A percentile compares a stretch with the other conserved stretches of the same genome.
Evolutionary conservation across 1,140 invertebrate species (phyloP).

Genomic region (Drosophila nasuta): DNA sequence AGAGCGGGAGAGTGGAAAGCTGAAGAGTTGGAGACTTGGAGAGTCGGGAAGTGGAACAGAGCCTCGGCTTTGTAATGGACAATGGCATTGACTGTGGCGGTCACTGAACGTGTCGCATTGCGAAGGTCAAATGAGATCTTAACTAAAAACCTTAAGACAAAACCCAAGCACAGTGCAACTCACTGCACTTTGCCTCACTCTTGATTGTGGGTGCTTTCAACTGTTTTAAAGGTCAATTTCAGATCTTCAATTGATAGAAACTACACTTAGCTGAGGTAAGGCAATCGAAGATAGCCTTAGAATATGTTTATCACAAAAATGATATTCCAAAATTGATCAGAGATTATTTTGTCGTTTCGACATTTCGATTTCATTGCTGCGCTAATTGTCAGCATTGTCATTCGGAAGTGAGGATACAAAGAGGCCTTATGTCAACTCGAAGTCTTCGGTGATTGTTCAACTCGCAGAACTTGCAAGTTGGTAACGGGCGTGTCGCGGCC

Average conservation of each 20-base stretch:
- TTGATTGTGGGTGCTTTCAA: slow-evolving; percentile 19
- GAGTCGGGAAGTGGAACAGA: slow-evolving; percentile 18
- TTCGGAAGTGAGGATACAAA: slow-evolving; percentile 21
- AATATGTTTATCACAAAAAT: too few species aligned
- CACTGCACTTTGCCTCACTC: slow-evolving; percentile 6
- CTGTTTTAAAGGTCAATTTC: neutral
- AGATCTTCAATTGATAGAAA: slow-evolving; percentile 4
- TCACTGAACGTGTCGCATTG: slow-evolving; percentile 61
- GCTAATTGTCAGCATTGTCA: slow-evolving; percentile 22
- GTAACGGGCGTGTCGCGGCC: slow-evolving; percentile 9
- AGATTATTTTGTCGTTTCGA: neutral
- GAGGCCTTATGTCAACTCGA: neutral
- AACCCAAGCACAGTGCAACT: slow-evolving; percentile 38
- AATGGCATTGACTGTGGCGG: slow-evolving; percentile 62
- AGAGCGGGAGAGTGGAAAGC: neutral
- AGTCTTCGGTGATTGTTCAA: slow-evolving; percentile 8
- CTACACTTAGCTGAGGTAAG: too few species aligned
- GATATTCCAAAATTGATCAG: too few species aligned
- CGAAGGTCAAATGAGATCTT: slow-evolving; percentile 43
- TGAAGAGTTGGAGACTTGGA: neutral
- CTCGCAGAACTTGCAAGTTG: slow-evolving; percentile 7
- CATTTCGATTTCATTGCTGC: slow-evolving; percentile 21
- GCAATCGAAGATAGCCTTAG: too few species aligned
- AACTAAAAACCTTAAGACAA: slow-evolving; percentile 19
- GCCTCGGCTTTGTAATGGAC: slow-evolving; percentile 36